Conservation (phyloP, 2,888 invertebrate genomes). For the Parnassius apollo region DNA sequence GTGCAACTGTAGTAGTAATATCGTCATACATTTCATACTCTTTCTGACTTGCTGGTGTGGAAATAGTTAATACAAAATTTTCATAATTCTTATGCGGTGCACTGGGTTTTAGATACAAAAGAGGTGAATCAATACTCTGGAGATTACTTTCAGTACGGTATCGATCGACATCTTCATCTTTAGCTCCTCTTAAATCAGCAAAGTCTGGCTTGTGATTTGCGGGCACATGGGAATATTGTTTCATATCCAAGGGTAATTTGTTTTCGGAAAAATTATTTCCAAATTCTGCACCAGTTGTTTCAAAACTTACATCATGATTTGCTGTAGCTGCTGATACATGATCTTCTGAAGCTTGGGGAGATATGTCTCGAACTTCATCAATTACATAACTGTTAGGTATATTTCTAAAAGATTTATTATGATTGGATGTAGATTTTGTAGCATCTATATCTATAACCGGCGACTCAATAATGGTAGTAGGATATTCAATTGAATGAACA, state of each 20-base stretch:
- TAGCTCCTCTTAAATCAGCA: slow-evolving; percentile 66
- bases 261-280: slow-evolving; percentile 63
- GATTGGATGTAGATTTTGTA: slow-evolving; percentile 47
- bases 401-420: slow-evolving; percentile 65
- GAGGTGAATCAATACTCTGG: slow-evolving; percentile 81
- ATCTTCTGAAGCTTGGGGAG: slow-evolving; percentile 76
- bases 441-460: slow-evolving; percentile 83
- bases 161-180: slow-evolving; percentile 70
- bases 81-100: slow-evolving; percentile 79
- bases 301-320: slow-evolving; percentile 66
- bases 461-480: slow-evolving; percentile 86
- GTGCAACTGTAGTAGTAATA: slow-evolving; percentile 49
- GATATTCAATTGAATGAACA: slow-evolving; percentile 86
- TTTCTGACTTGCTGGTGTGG: slow-evolving; percentile 51
- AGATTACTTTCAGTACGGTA: slow-evolving; percentile 70
- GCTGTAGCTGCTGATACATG: slow-evolving; percentile 67
- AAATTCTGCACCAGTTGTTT: slow-evolving; percentile 62
- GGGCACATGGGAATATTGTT: slow-evolving; percentile 43
- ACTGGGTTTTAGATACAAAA: slow-evolving; percentile 75
- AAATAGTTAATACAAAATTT: slow-evolving; percentile 58
- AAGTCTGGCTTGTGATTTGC: slow-evolving; percentile 59
- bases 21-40: slow-evolving; percentile 75
- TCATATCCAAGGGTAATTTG: slow-evolving; percentile 51
- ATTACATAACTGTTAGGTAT: slow-evolving; percentile 62
- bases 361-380: slow-evolving; percentile 72